Evolutionary conservation across 2,797 vertebrate genomes (phyloP).

Genomic region (Pelodytes ibericus): DNA sequence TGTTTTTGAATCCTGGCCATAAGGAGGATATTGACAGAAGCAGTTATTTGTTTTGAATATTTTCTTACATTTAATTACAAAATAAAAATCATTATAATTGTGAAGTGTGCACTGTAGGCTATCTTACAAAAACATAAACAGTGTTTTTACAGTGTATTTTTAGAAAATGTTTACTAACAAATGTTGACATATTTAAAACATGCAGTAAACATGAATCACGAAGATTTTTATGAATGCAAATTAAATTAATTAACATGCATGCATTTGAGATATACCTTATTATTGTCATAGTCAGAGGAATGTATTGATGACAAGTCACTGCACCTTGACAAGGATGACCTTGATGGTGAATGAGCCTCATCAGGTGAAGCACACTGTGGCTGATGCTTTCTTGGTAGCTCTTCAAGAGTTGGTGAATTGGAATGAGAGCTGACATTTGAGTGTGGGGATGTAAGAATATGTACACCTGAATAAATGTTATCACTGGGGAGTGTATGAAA

Average conservation of each 20-base stretch:
- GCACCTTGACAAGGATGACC: slow-evolving; percentile 77
- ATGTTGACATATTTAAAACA: not conserved
- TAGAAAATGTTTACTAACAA: not conserved
- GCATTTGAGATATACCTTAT: slow-evolving; percentile 70
- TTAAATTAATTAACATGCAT: not conserved
- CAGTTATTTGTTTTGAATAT: too few species aligned
- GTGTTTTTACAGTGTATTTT: not conserved
- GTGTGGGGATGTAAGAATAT: slow-evolving; percentile 48
- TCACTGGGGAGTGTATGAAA: slow-evolving; percentile 23
- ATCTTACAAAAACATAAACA: too few species aligned
- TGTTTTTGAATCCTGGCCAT: too few species aligned
- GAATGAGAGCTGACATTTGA: slow-evolving; percentile 52
- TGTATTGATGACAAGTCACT: slow-evolving; percentile 74
- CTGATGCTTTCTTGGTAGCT: slow-evolving; percentile 46
- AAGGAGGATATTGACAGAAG: too few species aligned
- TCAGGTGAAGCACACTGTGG: slow-evolving; percentile 70
- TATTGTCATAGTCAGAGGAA: slow-evolving; percentile 74
- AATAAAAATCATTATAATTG: too few species aligned
- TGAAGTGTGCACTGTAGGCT: too few species aligned
- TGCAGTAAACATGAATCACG: not conserved
- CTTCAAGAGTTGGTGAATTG: slow-evolving; percentile 58
- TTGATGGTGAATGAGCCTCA: slow-evolving; percentile 71
- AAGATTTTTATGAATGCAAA: not conserved
- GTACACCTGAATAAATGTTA: slow-evolving; percentile 33
- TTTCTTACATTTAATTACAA: too few species aligned